Base-by-base conservation (phyloP, 92 coral and sea anemone genomes). In the Pocillopora meandrina region DNA sequence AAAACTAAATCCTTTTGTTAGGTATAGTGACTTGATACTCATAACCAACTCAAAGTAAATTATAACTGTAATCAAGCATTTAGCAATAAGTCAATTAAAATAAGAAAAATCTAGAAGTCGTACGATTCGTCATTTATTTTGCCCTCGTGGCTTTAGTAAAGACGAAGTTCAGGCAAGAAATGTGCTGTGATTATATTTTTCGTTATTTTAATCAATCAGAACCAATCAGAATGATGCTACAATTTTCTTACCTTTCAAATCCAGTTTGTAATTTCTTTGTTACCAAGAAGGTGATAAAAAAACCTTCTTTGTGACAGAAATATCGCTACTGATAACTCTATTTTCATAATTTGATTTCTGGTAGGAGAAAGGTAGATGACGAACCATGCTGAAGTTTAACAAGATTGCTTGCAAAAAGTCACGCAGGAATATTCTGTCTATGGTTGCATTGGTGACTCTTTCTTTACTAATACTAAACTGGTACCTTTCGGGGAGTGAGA, bases 181-280 rank as follows among this genome's bases (percentile, higher is more conserved):
- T 42, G 52, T 42, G 52, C 52, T 42, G 52, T 42, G 52, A 42
- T 42, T 59, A 59, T 12, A 59, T 12, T 59, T 14, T 75, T 11
- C 59, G 2, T 73, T 47, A 56, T 56, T 80, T 67, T 70, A 8
- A 57, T 35, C 34, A 11, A 33, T 59, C 34, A 82, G 86, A 82
- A 60, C 31, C 18, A 49, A 33, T 10, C 16, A 0, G 20, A 34
- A 72, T 31, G 42, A 10, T 57, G 56, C 12, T 8, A 2, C 12
- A 52, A 20, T 49, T 20, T 31, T 8, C 1, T 55, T 12, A 3
- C 7, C 12, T 47, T 72, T 49, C 8, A n/a, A 17, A 20, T 72
- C 47, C 75, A 52, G 23, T 1, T 72, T 34, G 7, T 36, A 2
- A 42, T 18, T 2, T 18, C 56, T 72, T 65, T 65, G n/a, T 10